Conservation (phyloP, 92 coral and sea anemone species). For the Meandrina meandrites region DNA sequence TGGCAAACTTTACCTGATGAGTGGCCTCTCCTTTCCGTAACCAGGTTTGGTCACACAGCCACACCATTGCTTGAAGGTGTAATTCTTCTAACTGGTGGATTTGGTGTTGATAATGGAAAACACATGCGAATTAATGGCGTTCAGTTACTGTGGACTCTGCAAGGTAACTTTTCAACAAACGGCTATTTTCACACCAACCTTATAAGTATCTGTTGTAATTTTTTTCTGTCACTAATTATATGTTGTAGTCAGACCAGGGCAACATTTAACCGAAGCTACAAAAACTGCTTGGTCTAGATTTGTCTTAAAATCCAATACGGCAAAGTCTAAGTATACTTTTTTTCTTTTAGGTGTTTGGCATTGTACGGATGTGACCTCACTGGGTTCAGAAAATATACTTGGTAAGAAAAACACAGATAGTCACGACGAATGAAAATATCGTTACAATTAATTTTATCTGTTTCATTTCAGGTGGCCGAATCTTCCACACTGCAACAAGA, state of each 20-base stretch:
- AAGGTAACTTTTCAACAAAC: slow-evolving; percentile 12
- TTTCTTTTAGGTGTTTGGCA: slow-evolving; percentile 31
- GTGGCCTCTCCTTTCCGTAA: slow-evolving; percentile 1
- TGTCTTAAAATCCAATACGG: too few relatives aligned
- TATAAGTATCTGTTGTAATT: neutral
- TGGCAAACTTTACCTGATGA: neutral
- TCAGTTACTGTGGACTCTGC: slow-evolving; percentile 26
- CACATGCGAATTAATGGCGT: slow-evolving; percentile 77
- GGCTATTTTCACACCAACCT: too few relatives aligned
- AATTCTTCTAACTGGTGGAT: slow-evolving; percentile 72
- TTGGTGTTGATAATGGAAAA: slow-evolving; percentile 66
- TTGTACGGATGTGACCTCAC: slow-evolving; percentile 21
- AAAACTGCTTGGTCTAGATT: too few relatives aligned
- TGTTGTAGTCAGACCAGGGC: too few relatives aligned
- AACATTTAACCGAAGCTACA: too few relatives aligned
- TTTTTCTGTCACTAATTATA: neutral
- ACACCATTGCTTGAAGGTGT: slow-evolving; percentile 38
- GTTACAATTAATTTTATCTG: neutral
- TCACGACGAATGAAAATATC: too few relatives aligned
- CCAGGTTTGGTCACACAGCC: slow-evolving; percentile 81
- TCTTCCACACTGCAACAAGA: slow-evolving; percentile 74
- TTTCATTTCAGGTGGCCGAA: slow-evolving; percentile 64
- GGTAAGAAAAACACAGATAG: slow-evolving; percentile 5
- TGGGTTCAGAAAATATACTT: slow-evolving; percentile 1
- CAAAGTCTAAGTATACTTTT: neutral